Evolutionary conservation across 1,140 invertebrate species (phyloP).

Genomic region (Lasioglossum baleicum): DNA sequence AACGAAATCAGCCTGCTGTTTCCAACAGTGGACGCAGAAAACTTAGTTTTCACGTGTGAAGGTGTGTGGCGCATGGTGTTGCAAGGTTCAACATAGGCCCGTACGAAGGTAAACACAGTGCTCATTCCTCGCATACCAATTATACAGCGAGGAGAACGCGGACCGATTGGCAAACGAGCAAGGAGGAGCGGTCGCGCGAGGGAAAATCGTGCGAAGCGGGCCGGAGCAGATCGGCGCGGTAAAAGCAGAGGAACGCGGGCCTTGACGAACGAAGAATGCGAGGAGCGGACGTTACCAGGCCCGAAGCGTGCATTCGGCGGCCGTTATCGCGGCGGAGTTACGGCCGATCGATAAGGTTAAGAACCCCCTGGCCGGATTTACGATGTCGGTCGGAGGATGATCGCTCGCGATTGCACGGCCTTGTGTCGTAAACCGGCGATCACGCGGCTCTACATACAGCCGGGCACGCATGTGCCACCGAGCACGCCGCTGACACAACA

Average conservation of each 20-base stretch:
- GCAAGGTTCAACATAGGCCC: too few species aligned
- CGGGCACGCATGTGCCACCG: constrained; percentile 60
- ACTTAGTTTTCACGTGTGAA: too few species aligned
- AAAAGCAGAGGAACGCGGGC: constrained; percentile 5
- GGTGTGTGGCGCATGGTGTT: too few species aligned
- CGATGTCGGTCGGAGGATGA: constrained; percentile 76
- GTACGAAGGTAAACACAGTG: background rate
- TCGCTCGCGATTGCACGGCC: constrained; percentile 79
- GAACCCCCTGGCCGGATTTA: constrained; percentile 76
- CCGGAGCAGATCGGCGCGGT: background rate
- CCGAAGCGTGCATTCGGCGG: constrained; percentile 47
- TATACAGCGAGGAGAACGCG: background rate
- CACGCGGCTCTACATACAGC: constrained; percentile 64
- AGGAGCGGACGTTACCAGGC: constrained; percentile 19
- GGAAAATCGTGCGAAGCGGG: constrained; percentile 38
- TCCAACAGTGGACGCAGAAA: too few species aligned
- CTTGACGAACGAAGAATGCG: constrained; percentile 28
- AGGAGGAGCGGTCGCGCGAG: constrained; percentile 47
- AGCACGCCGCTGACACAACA: constrained; percentile 37
- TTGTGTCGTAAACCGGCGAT: constrained; percentile 78
- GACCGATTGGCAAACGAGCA: background rate
- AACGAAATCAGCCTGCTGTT: too few species aligned
- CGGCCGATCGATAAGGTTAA: constrained; percentile 76
- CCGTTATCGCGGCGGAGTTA: constrained; percentile 56
- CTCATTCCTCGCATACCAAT: background rate